Base-by-base conservation (phyloP, 64 coral and sea anemone species). In the Hydrozoanthus tunicans region DNA sequence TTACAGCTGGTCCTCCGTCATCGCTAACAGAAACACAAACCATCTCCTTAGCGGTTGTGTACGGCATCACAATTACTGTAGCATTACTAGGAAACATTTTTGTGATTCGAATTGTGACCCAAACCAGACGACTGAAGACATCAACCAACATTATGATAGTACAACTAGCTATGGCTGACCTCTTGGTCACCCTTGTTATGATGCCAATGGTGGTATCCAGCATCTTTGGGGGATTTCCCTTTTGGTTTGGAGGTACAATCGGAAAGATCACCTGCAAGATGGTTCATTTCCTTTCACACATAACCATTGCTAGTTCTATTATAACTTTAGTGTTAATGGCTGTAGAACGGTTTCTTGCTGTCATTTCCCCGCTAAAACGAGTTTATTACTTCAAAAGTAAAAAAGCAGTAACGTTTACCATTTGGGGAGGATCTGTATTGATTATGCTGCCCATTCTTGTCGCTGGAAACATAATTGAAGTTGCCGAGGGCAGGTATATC, bases 21-120 rank as follows among this genome's bases (percentile, higher is more conserved):
- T 60, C 14, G 10, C 62, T 83, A 64, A 24, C 81, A 20, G 81
- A 83, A 1, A 52, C 9, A 15, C 81, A 83, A 51, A 63, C 17
- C 53, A 3, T 83, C 14, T 52, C 81, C 13, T 51, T 83, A 14
- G 25, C 62, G 13, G 17, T 61, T 13, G 11, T 83, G 8, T 83
- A 83, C 6, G 7, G 14, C 9, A 53, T 55, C 51, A 83, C 81
- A 17, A 83, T 83, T 66, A 53, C 26, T n/a, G 60, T 83, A 52
- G 81, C 81, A n/a, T 6, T 66, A 17, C 43, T 83, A 62, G 81
- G 81, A 17, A 83, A 83, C 26, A 15, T 55, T 13, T 83, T 83
- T 69, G 62, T 83, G 53, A 83, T 83, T 83, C 81, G 81, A 52
- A 83, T 83, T 52, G 63, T 83, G 62, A 83, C 81, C n/a, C 65